Conservation (phyloP, 2,888 invertebrate genomes). For the Eupithecia inturbata region DNA sequence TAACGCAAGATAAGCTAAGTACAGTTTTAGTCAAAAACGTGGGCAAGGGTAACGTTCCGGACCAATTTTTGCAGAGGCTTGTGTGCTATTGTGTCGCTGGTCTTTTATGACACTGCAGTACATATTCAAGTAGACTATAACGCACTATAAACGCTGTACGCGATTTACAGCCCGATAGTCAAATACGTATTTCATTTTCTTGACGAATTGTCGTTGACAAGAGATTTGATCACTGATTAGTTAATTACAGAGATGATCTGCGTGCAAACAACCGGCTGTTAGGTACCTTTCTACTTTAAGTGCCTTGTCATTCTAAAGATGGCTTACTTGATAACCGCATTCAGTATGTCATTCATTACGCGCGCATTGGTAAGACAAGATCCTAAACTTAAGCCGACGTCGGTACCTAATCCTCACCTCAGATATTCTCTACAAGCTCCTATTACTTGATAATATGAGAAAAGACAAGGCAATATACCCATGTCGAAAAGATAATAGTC, state of each 20-base stretch:
- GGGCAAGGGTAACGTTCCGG: neutral
- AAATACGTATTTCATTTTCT: no score
- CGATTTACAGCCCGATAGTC: no score
- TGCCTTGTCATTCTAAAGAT: neutral
- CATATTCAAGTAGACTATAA: no score
- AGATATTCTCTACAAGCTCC: neutral
- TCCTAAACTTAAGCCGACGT: neutral
- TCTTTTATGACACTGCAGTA: neutral
- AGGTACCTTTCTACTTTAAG: neutral
- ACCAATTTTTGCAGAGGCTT: neutral
- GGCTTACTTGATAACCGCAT: neutral
- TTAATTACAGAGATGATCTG: neutral
- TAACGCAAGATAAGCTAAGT: neutral
- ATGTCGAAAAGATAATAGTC: neutral
- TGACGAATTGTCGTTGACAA: no score
- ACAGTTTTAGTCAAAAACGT: neutral
- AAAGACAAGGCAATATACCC: neutral
- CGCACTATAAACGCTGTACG: no score
- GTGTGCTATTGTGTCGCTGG: neutral
- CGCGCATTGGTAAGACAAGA: neutral
- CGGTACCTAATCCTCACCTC: neutral
- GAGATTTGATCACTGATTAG: no score
- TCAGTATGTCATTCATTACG: neutral
- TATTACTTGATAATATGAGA: neutral
- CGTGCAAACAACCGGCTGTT: neutral